A percentile compares a stretch with the other conserved stretches of the same genome.
Evolutionary conservation across 2,888 invertebrate genomes (phyloP).

Genomic region (Clitarchus hookeri): DNA sequence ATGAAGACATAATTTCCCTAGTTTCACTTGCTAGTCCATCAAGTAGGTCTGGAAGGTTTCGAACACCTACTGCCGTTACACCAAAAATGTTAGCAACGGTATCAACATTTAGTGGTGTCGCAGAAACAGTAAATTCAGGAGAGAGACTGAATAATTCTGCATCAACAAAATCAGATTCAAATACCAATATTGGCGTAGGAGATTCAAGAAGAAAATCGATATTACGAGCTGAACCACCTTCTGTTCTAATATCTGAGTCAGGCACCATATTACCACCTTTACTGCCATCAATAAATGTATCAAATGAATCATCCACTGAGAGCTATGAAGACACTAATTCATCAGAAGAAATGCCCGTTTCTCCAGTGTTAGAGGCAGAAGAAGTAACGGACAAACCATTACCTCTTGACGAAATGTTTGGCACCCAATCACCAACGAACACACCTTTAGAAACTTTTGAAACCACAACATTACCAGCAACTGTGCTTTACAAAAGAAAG

Average conservation of each 20-base stretch:
- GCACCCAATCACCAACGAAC: neutral
- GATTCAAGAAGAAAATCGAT: neutral
- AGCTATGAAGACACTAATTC: neutral
- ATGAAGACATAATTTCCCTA: neutral
- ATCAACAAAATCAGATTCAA: neutral
- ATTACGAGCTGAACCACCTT: neutral
- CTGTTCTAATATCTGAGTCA: neutral
- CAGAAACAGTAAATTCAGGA: neutral
- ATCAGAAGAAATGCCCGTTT: neutral
- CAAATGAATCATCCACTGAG: neutral
- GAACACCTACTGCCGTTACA: neutral
- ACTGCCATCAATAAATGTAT: neutral
- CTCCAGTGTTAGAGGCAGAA: neutral
- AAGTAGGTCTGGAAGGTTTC: constrained; percentile 2
- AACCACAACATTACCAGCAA: neutral
- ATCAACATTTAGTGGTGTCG: too few species aligned
- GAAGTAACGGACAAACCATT: neutral
- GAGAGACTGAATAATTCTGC: neutral
- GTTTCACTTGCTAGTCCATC: neutral
- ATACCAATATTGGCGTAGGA: neutral
- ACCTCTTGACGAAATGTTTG: neutral
- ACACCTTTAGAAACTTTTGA: neutral
- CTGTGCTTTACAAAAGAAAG: neutral
- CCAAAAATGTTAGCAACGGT: too few species aligned
- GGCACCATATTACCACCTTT: neutral